Evolutionary conservation across 2,888 invertebrate genomes (phyloP), one percentile per base, ranked within the genome.

Genomic region (Galeruca laticollis): DNA sequence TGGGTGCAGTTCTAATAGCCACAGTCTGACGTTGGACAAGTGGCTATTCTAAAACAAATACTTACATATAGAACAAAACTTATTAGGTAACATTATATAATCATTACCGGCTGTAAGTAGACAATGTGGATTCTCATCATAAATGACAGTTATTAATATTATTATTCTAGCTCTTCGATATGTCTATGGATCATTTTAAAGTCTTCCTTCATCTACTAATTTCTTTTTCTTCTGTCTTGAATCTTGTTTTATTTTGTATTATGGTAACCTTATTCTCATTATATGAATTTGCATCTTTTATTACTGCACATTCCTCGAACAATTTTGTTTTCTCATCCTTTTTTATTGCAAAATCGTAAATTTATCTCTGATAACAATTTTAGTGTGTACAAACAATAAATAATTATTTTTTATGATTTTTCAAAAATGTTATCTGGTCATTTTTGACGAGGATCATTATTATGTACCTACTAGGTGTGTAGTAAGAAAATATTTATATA

Each of bases 1-100:
- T 85, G 85, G 85, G 85, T 85, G 65, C 85, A 85, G 74, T 85
- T 85, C 80, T 85, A 84, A 82, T 65, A 76, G 10, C 26, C 10
- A 10, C 11, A 47, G n/a, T 54, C 31, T 31, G n/a, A 15, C 26
- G 13, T 21, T 13, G 21, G 52, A 52, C 31, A 54, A 31, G 54
- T 26, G 26, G 31, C 6, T 31, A 31, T 54, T 54, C 15, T 8
- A 21, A 54, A 54, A 31, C 52, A 52, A 26, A 52, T 26, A 52
- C 21, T 52, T 26, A 26, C 26, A 26, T 52, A n/a, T 52, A 18
- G 35, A 18, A n/a, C 15, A 18, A 11, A 57, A 35, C 35, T 33
- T 33, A 5, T 54, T 56, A 56, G 33, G 56, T 56, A 56, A 43
- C 43, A 43, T 43, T 37, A 18, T 47, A 18, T 47, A 47, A 47